Evolutionary conservation across 2,888 invertebrate species (phyloP).

Genomic region (Pyralis farinalis): DNA sequence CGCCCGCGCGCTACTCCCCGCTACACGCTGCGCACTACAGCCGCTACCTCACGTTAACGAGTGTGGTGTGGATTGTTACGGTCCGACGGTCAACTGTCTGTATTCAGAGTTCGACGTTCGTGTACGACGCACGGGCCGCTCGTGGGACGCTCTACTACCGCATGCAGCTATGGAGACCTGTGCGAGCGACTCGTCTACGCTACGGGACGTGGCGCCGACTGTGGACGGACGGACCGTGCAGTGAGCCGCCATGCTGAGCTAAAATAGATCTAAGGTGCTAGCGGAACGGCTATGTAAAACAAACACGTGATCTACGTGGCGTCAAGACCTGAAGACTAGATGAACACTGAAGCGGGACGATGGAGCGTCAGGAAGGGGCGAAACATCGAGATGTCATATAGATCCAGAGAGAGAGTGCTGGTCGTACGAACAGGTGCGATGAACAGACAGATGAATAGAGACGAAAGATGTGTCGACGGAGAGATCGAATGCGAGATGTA

Average conservation of each 20-base stretch:
- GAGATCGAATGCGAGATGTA: constrained; percentile 34
- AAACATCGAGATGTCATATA: constrained; percentile 22
- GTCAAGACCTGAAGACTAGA: constrained; percentile 33
- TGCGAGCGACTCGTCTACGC: constrained; percentile 11
- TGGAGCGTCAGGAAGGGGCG: constrained; percentile 26
- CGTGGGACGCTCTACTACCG: constrained; percentile 28
- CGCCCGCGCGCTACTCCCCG: constrained; percentile 25
- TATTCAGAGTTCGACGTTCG: constrained; percentile 49
- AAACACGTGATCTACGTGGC: constrained; percentile 33
- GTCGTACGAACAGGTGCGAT: constrained; percentile 24
- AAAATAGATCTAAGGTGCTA: constrained; percentile 34
- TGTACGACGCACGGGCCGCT: constrained; percentile 26
- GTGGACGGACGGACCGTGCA: too few species aligned
- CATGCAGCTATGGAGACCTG: constrained; percentile 42
- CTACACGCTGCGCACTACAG: constrained; percentile 15
- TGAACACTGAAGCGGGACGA: constrained; percentile 37
- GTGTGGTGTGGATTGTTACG: constrained; percentile 73
- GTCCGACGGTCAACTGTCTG: constrained; percentile 38
- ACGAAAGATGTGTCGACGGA: constrained; percentile 20
- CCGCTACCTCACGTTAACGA: constrained; percentile 30
- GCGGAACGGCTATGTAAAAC: constrained; percentile 33
- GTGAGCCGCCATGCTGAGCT: constrained; percentile 39
- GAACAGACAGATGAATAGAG: constrained; percentile 26
- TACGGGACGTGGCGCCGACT: constrained; percentile 22
- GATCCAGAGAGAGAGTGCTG: constrained; percentile 27